A percentile compares a stretch with the other conserved stretches of the same genome.
Evolutionary conservation across 2,888 invertebrate species (phyloP).

Genomic region (Athalia rosae): DNA sequence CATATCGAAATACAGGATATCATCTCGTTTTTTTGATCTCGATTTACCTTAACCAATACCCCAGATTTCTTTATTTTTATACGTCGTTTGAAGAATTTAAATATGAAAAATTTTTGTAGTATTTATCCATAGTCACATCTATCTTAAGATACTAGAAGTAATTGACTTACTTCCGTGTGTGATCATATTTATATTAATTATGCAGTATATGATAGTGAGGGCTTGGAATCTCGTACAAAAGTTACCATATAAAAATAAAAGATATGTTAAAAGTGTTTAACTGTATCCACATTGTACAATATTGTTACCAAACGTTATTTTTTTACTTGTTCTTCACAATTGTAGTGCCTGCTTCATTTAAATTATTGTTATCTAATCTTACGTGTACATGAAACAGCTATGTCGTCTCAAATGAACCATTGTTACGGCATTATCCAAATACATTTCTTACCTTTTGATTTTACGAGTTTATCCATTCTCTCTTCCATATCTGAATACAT

Average conservation of each 20-base stretch:
- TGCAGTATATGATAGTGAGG: slow-evolving; percentile 19
- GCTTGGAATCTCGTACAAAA: slow-evolving; percentile 23
- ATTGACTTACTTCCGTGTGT: neutral
- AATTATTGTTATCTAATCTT: neutral
- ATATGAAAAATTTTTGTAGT: neutral
- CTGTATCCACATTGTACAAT: slow-evolving; percentile 2
- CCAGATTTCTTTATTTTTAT: slow-evolving; percentile 1
- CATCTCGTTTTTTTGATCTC: neutral
- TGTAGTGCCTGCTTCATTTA: neutral
- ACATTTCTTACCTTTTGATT: neutral
- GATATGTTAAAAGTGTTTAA: neutral
- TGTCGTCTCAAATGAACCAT: slow-evolving; percentile 15
- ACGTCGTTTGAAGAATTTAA: neutral
- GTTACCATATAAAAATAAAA: neutral
- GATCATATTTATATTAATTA: neutral
- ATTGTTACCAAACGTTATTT: neutral
- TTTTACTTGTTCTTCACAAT: neutral
- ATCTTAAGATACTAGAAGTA: neutral
- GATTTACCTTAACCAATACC: neutral
- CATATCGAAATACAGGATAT: neutral
- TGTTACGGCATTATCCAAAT: neutral
- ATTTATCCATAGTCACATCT: neutral
- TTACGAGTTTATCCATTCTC: neutral
- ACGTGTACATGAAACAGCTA: neutral
- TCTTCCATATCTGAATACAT: slow-evolving; percentile 13